Conservation (phyloP, 1,140 invertebrate genomes). For the Aphelenchoides besseyi region DNA sequence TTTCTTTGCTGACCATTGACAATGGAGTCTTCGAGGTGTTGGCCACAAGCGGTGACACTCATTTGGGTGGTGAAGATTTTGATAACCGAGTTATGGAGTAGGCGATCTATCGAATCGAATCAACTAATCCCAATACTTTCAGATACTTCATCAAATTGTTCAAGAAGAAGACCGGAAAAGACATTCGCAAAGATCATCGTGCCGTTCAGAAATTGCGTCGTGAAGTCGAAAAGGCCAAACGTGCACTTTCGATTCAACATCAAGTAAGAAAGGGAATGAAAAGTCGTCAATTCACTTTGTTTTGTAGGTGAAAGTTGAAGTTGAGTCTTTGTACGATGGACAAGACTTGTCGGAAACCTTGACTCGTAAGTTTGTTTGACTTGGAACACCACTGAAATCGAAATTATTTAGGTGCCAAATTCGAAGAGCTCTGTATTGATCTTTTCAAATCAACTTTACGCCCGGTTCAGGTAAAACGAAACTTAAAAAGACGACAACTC, state of each 20-base stretch:
- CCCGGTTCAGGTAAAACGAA: slow-evolving; percentile 79
- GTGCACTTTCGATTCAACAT: slow-evolving; percentile 85
- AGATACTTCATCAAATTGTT: slow-evolving; percentile 69
- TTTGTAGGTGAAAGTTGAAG: slow-evolving; percentile 88
- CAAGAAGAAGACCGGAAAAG: slow-evolving; percentile 69
- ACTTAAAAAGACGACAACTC: too few species aligned
- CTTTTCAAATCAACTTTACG: slow-evolving; percentile 96
- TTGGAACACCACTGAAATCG: background rate
- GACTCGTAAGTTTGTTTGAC: slow-evolving; percentile 70
- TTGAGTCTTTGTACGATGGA: slow-evolving; percentile 97
- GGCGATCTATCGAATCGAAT: too few species aligned
- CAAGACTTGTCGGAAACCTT: slow-evolving; percentile 99
- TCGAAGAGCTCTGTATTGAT: slow-evolving; percentile 99
- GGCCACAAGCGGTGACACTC: slow-evolving; percentile 83
- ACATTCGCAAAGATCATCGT: slow-evolving; percentile 66
- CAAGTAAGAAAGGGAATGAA: too few species aligned
- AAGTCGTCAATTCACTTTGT: slow-evolving; percentile 32
- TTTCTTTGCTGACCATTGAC: slow-evolving; percentile 95
- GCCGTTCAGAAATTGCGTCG: slow-evolving; percentile 68
- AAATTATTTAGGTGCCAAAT: slow-evolving; percentile 74
- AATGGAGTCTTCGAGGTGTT: slow-evolving; percentile 87
- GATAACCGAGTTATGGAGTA: slow-evolving; percentile 68
- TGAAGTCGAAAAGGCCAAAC: slow-evolving; percentile 69
- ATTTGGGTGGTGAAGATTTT: slow-evolving; percentile 68
- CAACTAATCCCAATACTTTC: too few species aligned